Base-by-base conservation (phyloP, 92 coral and sea anemone species). In the Epizoanthus ramosus region DNA sequence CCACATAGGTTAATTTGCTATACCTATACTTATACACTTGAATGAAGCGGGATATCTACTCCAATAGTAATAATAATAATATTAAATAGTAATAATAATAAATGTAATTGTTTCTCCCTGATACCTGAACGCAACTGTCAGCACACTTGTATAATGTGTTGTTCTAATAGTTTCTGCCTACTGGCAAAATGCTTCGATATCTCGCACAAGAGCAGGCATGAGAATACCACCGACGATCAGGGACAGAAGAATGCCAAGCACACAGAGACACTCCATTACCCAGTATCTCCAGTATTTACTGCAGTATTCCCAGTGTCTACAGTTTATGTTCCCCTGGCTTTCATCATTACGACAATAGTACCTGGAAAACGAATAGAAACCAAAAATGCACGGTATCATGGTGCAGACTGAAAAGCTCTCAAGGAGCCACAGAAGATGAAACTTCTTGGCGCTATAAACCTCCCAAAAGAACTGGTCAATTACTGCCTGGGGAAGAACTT, bases 401-500 rank as follows among this genome's bases (percentile, higher is more conserved):
- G 81, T 76, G 18, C 81, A 59, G 3, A 35, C 64, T 10, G 24
- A 67, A 60, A 76, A 76, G 43, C 64, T 37, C 15, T 56, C n/a
- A 7, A 58, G 43, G 63, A 76, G 57, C 81, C 81, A 76, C 37
- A 21, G 28, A 76, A 76, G 16, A 28, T 31, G 28, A 39, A 76
- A 76, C 8, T 24, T 47, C 54, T 33, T 2, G 33, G 57, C 25
- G 54, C 39, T 67, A 0, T 70, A 76, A 24, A 60, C 47, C 14
- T 58, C 17, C 18, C 60, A 50, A 68, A 17, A 60, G 64, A 76
- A 59, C 17, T 76, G 45, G 18, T 67, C 58, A 21, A 76, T 37
- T 8, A 76, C 6, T 16, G 81, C 81, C 39, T 76, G 81, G 23
- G 81, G 81, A 58, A 76, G 39, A 35, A 33, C 52, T 33, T 76